phyloP scores from a whole-genome alignment of 2,888 invertebrate genomes.

The Tenodera sinensis region DNA sequence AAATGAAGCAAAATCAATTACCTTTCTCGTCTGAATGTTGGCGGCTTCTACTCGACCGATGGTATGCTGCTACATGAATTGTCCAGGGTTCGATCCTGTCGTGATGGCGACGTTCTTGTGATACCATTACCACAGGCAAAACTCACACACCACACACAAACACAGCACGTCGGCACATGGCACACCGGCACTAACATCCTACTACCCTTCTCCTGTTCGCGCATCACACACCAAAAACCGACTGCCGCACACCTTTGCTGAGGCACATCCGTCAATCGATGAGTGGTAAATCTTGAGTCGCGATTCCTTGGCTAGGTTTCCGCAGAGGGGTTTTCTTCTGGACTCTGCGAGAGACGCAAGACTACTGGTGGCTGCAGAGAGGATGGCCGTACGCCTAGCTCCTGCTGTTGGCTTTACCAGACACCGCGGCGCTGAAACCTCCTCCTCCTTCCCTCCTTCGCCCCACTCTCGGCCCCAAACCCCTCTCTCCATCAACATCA shows the following conservation, averaged over 20 bases:
- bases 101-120: neutral
- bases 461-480: neutral
- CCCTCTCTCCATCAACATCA: neutral
- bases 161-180: neutral
- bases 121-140: neutral
- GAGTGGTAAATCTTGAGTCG: too few relatives aligned
- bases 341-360: neutral
- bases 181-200: neutral
- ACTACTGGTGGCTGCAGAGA: neutral
- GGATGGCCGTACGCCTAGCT: neutral
- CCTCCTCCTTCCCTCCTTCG: neutral
- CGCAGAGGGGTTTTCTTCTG: neutral
- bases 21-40: neutral
- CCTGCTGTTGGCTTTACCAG: neutral
- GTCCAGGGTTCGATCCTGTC: neutral
- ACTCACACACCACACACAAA: neutral
- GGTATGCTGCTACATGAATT: neutral
- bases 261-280: too few relatives aligned
- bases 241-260: too few relatives aligned
- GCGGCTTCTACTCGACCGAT: neutral
- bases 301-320: too few relatives aligned
- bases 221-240: neutral
- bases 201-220: too few relatives aligned
- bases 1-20: neutral
- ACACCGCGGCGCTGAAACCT: neutral